Conservation (phyloP, 2,888 invertebrate species). For the Notodonta ziczac region DNA sequence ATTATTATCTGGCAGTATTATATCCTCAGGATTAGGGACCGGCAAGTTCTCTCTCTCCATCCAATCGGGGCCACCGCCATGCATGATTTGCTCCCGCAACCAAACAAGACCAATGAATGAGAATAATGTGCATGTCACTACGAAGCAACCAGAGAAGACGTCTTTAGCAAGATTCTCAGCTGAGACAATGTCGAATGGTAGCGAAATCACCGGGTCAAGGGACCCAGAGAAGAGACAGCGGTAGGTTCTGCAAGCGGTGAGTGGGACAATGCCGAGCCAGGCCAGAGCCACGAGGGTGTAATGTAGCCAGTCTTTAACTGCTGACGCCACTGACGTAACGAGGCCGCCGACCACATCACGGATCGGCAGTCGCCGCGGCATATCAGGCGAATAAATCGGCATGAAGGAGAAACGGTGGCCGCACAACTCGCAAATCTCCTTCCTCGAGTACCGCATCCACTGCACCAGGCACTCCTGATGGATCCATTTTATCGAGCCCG, state of each 20-base stretch:
- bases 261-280: slow-evolving; percentile 98
- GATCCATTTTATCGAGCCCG: slow-evolving; percentile 99
- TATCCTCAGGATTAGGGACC: slow-evolving; percentile 77
- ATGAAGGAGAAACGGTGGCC: slow-evolving; percentile 99
- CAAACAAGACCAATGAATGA: slow-evolving; percentile 99
- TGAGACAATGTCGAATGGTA: slow-evolving; percentile 96
- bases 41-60: slow-evolving; percentile 89
- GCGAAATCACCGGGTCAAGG: slow-evolving; percentile 92
- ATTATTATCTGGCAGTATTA: slow-evolving; percentile 76
- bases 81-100: slow-evolving; percentile 98
- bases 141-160: slow-evolving; percentile 98
- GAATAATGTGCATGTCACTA: slow-evolving; percentile 97
- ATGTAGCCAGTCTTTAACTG: slow-evolving; percentile 98
- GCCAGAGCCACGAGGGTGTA: slow-evolving; percentile 98
- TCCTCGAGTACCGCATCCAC: slow-evolving; percentile 99
- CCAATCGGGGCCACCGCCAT: slow-evolving; percentile 99
- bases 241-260: slow-evolving; percentile 98
- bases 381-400: slow-evolving; percentile 99
- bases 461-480: slow-evolving; percentile 99
- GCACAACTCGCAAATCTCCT: slow-evolving; percentile 99
- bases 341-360: slow-evolving; percentile 96
- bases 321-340: slow-evolving; percentile 94
- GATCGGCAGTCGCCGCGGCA: slow-evolving; percentile 98
- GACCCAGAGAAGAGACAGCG: slow-evolving; percentile 96
- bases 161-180: slow-evolving; percentile 97